phyloP scores from a whole-genome alignment of 2,888 invertebrate genomes.

The Sepioteuthis lessoniana region DNA sequence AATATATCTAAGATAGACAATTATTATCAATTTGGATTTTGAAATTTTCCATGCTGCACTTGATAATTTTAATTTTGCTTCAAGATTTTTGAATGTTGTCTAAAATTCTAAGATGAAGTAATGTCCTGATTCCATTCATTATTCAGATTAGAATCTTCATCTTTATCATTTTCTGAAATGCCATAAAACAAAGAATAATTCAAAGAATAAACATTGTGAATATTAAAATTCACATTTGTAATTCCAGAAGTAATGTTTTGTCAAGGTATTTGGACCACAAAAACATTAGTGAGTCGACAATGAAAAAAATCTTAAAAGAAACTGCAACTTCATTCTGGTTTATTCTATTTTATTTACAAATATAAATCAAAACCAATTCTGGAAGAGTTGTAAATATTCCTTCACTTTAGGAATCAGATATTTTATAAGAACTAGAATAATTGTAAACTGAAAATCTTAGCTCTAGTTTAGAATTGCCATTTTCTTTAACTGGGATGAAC shows the following conservation, averaged over 20 bases:
- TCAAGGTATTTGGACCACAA: not conserved
- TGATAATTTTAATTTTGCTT: too few relatives aligned
- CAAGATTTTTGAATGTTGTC: not conserved
- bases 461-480: not conserved
- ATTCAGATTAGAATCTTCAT: not conserved
- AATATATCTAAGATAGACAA: not conserved
- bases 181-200: not conserved
- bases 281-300: not conserved
- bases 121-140: not conserved
- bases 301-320: not conserved
- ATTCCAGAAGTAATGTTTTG: not conserved
- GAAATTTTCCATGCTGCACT: not conserved
- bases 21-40: not conserved
- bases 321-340: not conserved
- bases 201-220: not conserved
- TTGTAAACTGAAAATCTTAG: not conserved
- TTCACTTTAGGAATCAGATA: not conserved
- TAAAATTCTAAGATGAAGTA: not conserved
- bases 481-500: not conserved
- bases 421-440: not conserved
- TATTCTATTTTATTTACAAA: not conserved
- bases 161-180: not conserved
- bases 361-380: not conserved
- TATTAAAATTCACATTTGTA: not conserved
- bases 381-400: not conserved